Percentiles rank a stretch among this genome's conserved stretches.
These are phyloP conservation scores for Steinernema feltiae DNA, from an alignment of 1,140 invertebrate species.

Conservation along the genomic window DNA sequence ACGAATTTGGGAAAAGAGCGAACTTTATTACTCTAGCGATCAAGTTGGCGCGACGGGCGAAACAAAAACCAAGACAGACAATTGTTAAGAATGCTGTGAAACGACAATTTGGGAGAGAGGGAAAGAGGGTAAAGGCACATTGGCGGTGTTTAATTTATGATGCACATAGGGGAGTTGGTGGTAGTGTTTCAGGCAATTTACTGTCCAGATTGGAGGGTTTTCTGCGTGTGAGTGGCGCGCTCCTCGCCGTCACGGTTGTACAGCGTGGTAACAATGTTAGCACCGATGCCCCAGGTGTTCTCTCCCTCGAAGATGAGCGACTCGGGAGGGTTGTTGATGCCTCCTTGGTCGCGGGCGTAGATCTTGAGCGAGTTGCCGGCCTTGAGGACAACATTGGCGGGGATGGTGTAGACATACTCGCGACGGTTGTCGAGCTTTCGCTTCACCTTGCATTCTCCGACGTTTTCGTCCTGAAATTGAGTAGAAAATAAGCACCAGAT, in stretches of 20 bases:
- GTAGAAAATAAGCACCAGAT: not conserved
- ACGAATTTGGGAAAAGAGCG: not conserved
- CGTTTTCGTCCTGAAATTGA: conserved; percentile 52
- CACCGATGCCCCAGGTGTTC: conserved; percentile 59
- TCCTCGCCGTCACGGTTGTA: conserved; percentile 59
- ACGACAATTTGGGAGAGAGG: not conserved
- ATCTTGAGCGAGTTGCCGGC: conserved; percentile 52
- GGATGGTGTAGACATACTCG: conserved; percentile 57
- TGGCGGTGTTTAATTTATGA: not conserved
- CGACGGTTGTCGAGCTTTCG: conserved; percentile 55
- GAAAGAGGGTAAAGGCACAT: conserved; percentile 9
- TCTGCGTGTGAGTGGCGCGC: conserved; percentile 59
- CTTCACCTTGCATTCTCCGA: conserved; percentile 53
- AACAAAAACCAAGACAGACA: conserved; percentile 12
- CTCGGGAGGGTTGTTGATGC: conserved; percentile 51
- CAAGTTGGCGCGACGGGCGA: not conserved
- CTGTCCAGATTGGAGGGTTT: conserved; percentile 58
- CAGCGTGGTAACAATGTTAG: conserved; percentile 58
- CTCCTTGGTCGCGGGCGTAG: conserved; percentile 54
- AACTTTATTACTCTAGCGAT: conserved; percentile 14
- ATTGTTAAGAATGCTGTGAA: not conserved
- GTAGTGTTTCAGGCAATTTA: conserved; percentile 26
- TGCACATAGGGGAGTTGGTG: not conserved
- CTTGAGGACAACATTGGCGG: conserved; percentile 44
- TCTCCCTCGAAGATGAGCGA: conserved; percentile 54